Base-by-base conservation (phyloP, 2,888 invertebrate species). In the Orgyia antiqua region DNA sequence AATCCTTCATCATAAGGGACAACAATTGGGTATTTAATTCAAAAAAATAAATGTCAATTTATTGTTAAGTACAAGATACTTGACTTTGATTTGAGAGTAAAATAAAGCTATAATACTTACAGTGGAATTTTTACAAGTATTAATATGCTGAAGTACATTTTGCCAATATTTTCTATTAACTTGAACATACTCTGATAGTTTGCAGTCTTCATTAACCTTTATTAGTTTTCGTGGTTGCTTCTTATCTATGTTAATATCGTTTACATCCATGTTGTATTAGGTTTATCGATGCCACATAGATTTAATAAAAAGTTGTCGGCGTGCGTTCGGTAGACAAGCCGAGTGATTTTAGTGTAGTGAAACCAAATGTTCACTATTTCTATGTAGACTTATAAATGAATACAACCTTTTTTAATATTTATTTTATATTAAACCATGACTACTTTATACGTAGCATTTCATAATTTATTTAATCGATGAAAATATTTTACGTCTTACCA, bases 131-230 rank as follows among this genome's bases (percentile, higher is more conserved):
- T 27, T 40, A 17, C 6, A 34, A 7, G 45, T 41, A 36, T 75
- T 64, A 10, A 79, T 44, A 33, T 66, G 43, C 13, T 59, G 30
- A 28, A 83, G 71, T n/a, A 75, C 51, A 30, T 45, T 51, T 9
- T 54, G 55, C 86, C 86, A 86, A 50, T 83, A 82, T 37, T 59
- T 63, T 46, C 65, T 83, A 34, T 77, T 78, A 2, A 36, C 43
- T 3, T 72, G 68, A 29, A 77, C 45, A 8, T 71, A 68, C 41
- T 69, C 68, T 0, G 58, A 41, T 2, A 50, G 39, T 44, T 75
- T 77, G 34, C 61, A 73, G 43, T 60, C 65, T 1, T 79, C 75
- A 10, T 63, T 72, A 11, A 83, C 51, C 40, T 55, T 65, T 35
- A 63, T 42, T 35, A 78, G 53, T 39, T 72, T 74, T 2, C 71